Percentiles rank a stretch among this genome's conserved stretches.
These are phyloP conservation scores for Loripinus fragilis DNA, from an alignment of 2,888 invertebrate species.

Conservation along the genomic window DNA sequence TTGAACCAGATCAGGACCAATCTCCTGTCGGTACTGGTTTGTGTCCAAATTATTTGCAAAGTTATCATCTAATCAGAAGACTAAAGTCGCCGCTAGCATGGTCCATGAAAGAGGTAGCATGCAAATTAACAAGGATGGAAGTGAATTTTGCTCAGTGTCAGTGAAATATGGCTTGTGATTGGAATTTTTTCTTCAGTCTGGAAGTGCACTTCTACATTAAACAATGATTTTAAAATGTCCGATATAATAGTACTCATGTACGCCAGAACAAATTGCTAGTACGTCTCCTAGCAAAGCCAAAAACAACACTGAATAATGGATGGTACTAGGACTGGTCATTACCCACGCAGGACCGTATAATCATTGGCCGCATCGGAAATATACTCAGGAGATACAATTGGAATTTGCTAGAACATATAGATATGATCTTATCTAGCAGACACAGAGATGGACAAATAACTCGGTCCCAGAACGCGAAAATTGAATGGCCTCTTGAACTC, in stretches of 20 bases:
- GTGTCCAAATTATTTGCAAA: no score
- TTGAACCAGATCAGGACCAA: no score
- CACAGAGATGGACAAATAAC: background rate
- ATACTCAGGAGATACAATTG: background rate
- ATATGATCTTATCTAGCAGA: background rate
- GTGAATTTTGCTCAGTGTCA: no score
- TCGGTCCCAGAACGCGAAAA: no score
- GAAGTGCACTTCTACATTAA: background rate
- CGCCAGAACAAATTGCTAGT: background rate
- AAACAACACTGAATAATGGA: constrained; percentile 12
- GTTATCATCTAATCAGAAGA: no score
- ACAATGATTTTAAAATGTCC: background rate
- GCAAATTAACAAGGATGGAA: no score
- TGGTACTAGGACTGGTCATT: background rate
- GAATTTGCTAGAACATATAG: background rate
- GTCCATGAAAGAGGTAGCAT: no score
- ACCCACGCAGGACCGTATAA: background rate
- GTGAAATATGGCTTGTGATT: no score
- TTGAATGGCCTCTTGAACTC: no score
- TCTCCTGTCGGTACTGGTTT: no score
- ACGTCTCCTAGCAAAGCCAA: background rate
- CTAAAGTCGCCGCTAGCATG: no score
- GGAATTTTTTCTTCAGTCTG: background rate
- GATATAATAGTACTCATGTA: background rate
- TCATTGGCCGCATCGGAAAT: background rate